These are phyloP conservation scores for Mormyrus iriodes DNA, from an alignment of 2,113 vertebrate species.

Conservation along the genomic window DNA sequence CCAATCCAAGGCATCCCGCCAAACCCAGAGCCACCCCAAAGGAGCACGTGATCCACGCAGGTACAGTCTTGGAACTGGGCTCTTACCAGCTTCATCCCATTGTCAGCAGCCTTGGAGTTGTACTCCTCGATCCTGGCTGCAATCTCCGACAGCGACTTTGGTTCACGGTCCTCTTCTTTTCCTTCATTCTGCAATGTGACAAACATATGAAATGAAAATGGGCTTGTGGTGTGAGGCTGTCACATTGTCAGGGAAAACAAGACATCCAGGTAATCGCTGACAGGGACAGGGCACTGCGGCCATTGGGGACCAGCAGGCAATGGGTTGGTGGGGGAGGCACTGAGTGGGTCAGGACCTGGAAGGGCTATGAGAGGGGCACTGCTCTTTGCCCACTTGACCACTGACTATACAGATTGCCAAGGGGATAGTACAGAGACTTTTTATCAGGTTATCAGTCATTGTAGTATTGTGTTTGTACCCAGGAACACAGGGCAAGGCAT, in stretches of 20 bases:
- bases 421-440: not conserved
- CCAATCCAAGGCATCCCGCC: not conserved
- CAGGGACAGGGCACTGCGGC: not conserved
- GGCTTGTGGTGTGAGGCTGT: not conserved
- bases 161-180: conserved; percentile 61
- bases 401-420: not conserved
- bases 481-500: not conserved
- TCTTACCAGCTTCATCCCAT: conserved; percentile 86
- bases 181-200: conserved; percentile 60
- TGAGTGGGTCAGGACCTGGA: not conserved
- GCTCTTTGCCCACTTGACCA: not conserved
- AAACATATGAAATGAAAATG: not conserved
- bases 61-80: not conserved
- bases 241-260: not conserved
- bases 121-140: conserved; percentile 76
- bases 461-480: not conserved
- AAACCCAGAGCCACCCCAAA: not conserved
- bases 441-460: not conserved
- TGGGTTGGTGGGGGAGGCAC: not conserved
- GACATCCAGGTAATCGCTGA: not conserved
- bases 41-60: not conserved
- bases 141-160: conserved; percentile 66
- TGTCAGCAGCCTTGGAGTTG: conserved; percentile 76
- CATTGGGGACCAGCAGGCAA: not conserved
- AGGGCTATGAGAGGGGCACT: too few relatives aligned